phyloP scores from a whole-genome alignment of 2,888 invertebrate genomes.

The Laspeyria flexula region DNA sequence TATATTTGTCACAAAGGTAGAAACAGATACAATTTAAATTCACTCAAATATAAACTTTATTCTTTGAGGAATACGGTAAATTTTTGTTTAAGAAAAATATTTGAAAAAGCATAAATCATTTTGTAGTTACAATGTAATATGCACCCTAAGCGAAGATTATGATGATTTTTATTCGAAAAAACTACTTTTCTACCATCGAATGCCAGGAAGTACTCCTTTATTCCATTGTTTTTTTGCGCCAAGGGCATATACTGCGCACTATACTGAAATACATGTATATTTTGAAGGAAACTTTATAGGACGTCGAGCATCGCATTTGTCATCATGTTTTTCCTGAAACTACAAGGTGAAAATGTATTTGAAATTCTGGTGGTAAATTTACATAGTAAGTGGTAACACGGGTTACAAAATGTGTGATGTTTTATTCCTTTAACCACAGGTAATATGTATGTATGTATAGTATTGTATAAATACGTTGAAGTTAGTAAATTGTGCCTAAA shows the following conservation, averaged over 20 bases:
- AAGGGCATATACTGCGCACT: conserved; percentile 39
- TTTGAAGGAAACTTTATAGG: conserved; percentile 9
- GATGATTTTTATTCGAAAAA: not conserved
- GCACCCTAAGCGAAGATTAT: not conserved
- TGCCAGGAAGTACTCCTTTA: conserved; percentile 6
- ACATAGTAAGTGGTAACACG: not conserved
- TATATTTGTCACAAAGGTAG: not conserved
- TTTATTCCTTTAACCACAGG: too few relatives aligned
- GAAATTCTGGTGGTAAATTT: conserved; percentile 3
- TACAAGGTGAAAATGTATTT: conserved; percentile 6
- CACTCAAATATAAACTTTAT: not conserved
- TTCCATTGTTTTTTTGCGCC: conserved; percentile 25
- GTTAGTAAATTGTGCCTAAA: too few relatives aligned
- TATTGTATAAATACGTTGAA: too few relatives aligned
- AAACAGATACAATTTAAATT: not conserved
- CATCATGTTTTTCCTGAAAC: conserved; percentile 7
- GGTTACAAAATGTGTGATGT: too few relatives aligned
- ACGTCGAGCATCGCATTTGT: not conserved
- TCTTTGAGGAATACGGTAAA: not conserved
- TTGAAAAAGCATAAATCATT: not conserved
- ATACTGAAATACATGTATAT: conserved; percentile 9
- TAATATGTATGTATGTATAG: too few relatives aligned
- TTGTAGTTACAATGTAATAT: not conserved
- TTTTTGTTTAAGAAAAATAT: not conserved
- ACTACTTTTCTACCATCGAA: not conserved